Conservation (phyloP, 2,888 invertebrate species). For the Agonum fuliginosum region DNA sequence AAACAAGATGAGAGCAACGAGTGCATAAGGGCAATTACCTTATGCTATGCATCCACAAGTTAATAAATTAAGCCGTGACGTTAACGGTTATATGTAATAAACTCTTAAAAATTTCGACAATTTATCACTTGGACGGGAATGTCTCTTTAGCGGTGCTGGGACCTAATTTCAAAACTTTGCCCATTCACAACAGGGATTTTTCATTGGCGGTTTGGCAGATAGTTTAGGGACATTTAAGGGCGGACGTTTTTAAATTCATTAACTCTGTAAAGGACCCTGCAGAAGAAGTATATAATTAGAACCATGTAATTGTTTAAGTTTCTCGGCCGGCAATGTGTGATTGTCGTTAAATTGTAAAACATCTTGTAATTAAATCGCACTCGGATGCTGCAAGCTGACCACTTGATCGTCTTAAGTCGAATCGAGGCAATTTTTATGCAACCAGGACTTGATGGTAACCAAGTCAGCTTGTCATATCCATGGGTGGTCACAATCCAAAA, state of each 20-base stretch:
- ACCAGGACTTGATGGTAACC: no score
- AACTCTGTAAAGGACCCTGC: no score
- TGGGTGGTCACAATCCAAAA: no score
- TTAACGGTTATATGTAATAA: slow-evolving; percentile 6
- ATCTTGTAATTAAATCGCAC: no score
- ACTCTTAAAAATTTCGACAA: not conserved
- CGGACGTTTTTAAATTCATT: slow-evolving; percentile 12
- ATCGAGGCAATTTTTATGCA: no score
- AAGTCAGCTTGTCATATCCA: no score
- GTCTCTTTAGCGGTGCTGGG: not conserved
- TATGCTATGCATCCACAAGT: not conserved
- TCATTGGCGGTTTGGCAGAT: slow-evolving; percentile 10
- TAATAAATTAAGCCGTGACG: not conserved
- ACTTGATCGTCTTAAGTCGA: no score
- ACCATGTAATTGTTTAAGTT: no score
- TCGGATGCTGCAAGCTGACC: no score
- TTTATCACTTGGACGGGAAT: not conserved
- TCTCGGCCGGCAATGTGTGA: no score
- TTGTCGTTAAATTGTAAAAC: no score
- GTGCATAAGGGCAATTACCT: slow-evolving; percentile 19
- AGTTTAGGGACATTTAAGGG: not conserved
- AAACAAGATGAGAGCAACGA: slow-evolving; percentile 10
- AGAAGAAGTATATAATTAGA: no score
- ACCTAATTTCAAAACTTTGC: not conserved
- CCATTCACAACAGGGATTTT: not conserved